These are phyloP conservation scores for Drosophila punjabiensis DNA, from an alignment of 1,140 invertebrate species.

Conservation along the genomic window DNA sequence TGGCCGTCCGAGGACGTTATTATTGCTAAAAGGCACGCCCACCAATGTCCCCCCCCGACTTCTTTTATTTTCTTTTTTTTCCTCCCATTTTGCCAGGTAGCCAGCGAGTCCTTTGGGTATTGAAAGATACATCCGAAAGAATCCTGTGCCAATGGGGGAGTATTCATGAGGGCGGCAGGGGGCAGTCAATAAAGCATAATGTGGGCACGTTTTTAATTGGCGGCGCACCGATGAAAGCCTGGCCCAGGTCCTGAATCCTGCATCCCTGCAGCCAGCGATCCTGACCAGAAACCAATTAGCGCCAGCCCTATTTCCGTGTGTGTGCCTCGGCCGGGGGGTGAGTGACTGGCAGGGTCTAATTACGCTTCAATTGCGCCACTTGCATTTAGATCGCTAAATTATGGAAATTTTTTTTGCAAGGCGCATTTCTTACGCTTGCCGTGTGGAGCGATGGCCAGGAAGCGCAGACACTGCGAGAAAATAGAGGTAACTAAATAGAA, in stretches of 20 bases:
- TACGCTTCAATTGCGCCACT: slow-evolving; percentile 84
- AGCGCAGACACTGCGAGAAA: slow-evolving; percentile 16
- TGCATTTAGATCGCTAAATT: slow-evolving; percentile 85
- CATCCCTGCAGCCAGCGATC: slow-evolving; percentile 25
- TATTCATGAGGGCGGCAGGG: slow-evolving; percentile 21
- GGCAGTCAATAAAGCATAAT: slow-evolving; percentile 81
- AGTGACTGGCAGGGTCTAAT: slow-evolving; percentile 79
- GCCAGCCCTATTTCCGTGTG: slow-evolving; percentile 58
- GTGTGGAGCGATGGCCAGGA: slow-evolving; percentile 6
- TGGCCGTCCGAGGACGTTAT: slow-evolving; percentile 80
- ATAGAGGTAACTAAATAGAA: not conserved
- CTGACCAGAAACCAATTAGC: slow-evolving; percentile 82
- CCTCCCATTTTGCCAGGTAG: slow-evolving; percentile 25
- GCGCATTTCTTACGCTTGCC: slow-evolving; percentile 69
- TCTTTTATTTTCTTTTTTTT: not conserved
- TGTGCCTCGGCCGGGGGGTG: slow-evolving; percentile 30
- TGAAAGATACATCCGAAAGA: slow-evolving; percentile 40
- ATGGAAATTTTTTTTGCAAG: slow-evolving; percentile 84
- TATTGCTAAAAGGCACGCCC: slow-evolving; percentile 82
- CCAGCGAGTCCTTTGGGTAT: slow-evolving; percentile 44
- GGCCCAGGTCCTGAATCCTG: slow-evolving; percentile 10
- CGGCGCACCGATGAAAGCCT: slow-evolving; percentile 63
- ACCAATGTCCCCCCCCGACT: not conserved
- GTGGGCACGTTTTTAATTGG: slow-evolving; percentile 84
- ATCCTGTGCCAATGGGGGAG: slow-evolving; percentile 10